Evolutionary conservation across 2,888 invertebrate species (phyloP).

Genomic region (Callyntrura guangdongensis): DNA sequence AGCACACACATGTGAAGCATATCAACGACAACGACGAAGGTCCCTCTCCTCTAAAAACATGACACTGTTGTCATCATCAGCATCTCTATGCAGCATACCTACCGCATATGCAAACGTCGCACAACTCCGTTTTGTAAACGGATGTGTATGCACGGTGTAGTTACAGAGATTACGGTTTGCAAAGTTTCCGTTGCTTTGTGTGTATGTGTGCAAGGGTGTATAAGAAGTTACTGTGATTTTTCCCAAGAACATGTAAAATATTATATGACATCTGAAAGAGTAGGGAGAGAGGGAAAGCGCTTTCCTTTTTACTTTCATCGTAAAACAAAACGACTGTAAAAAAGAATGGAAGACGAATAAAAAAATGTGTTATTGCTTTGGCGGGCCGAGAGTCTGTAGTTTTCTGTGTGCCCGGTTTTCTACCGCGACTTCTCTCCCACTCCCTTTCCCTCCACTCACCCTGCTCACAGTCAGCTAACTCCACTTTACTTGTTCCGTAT

Average conservation of each 20-base stretch:
- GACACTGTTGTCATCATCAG: constrained; percentile 21
- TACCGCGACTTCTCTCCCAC: background rate
- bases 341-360: background rate
- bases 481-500: constrained; percentile 10
- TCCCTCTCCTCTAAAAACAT: constrained; percentile 18
- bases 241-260: background rate
- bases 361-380: constrained; percentile 17
- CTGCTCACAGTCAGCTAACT: background rate
- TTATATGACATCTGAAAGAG: background rate
- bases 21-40: constrained; percentile 8
- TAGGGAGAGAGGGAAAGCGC: too few species aligned
- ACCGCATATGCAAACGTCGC: too few species aligned
- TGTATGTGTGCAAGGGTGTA: background rate
- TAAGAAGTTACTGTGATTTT: background rate
- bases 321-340: constrained; percentile 50
- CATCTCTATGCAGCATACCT: background rate
- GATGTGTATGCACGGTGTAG: background rate
- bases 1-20: constrained; percentile 43
- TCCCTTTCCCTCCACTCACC: background rate
- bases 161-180: background rate
- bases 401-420: background rate
- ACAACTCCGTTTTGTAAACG: background rate
- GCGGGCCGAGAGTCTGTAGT: background rate
- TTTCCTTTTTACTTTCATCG: constrained; percentile 15
- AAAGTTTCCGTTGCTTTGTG: background rate